These are phyloP conservation scores for Cremastinae sp. DNA, from an alignment of 2,888 invertebrate species.

Conservation along the genomic window DNA sequence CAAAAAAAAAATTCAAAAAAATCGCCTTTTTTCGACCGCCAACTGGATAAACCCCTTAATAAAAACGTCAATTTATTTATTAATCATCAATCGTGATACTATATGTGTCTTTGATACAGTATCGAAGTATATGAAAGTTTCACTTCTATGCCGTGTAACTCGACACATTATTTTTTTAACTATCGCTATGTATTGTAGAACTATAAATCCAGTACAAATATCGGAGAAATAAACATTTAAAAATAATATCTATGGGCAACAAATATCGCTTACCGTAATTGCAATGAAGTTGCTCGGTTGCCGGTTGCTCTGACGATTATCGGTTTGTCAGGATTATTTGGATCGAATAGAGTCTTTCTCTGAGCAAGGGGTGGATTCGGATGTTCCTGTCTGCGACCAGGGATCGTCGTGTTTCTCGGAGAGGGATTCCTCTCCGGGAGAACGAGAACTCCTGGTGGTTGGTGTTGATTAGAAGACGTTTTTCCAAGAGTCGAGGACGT, in stretches of 20 bases:
- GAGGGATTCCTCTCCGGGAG: slow-evolving; percentile 75
- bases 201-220: too few relatives aligned
- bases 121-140: too few relatives aligned
- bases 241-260: too few relatives aligned
- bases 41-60: too few relatives aligned
- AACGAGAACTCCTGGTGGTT: slow-evolving; percentile 79
- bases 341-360: slow-evolving; percentile 83
- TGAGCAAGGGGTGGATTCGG: slow-evolving; percentile 65
- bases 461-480: slow-evolving; percentile 64
- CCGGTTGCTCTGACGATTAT: slow-evolving; percentile 83
- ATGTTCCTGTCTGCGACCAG: slow-evolving; percentile 66
- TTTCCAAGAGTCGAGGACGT: slow-evolving; percentile 63
- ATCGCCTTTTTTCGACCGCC: too few relatives aligned
- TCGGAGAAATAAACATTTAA: neutral
- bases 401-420: slow-evolving; percentile 54
- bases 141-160: too few relatives aligned
- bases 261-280: slow-evolving; percentile 39
- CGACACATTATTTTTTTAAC: too few relatives aligned
- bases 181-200: too few relatives aligned
- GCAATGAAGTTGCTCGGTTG: slow-evolving; percentile 73
- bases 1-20: too few relatives aligned
- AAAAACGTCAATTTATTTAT: too few relatives aligned
- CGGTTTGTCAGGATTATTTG: slow-evolving; percentile 86
- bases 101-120: too few relatives aligned
- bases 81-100: too few relatives aligned